Base-by-base conservation (phyloP, 2,797 vertebrate species). In the Steatocranus sp. region DNA sequence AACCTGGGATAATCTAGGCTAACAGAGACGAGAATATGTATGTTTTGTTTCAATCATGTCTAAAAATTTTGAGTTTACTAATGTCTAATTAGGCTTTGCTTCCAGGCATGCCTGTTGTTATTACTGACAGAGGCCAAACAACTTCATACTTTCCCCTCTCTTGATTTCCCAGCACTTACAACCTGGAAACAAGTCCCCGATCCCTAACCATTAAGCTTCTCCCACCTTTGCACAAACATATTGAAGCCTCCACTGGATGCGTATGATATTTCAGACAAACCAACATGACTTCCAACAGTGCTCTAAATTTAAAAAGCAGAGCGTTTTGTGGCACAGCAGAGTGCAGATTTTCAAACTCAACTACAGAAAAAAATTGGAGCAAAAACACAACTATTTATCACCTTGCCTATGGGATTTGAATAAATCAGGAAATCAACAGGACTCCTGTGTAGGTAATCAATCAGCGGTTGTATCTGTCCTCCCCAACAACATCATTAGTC, bases 351-450 rank as follows among this genome's bases (percentile, higher is more conserved):
- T 84, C 79, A 83, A 86, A 88, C 41, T 27, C 25, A 11, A 68
- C 76, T 68, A 84, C 20, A 68, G 5, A 68, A 15, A 68, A 74
- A 90, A 89, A 88, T 38, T 12, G 41, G 78, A 84, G 78, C 74
- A 83, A 89, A 92, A 92, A 91, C 82, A 87, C 80, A 91, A 80
- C 80, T 81, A 88, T 89, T 82, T 86, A 82, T 88, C 82, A 81
- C 78, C 38, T 81, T 81, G 78, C 75, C 83, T 49, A 70, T 84
- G 61, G 84, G 85, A 88, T 86, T 82, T 80, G 75, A 93, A 89
- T 83, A 88, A 73, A 84, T 86, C 82, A 81, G 76, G 63, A 84
- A 82, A 91, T 90, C 83, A 86, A 79, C 82, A 88, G 70, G 68
- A 81, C 70, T 85, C 49, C 79, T 79, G 58, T 70, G 34, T 48